Evolutionary conservation across 2,797 vertebrate species (phyloP).

Genomic region (Lepus oiostolus): DNA sequence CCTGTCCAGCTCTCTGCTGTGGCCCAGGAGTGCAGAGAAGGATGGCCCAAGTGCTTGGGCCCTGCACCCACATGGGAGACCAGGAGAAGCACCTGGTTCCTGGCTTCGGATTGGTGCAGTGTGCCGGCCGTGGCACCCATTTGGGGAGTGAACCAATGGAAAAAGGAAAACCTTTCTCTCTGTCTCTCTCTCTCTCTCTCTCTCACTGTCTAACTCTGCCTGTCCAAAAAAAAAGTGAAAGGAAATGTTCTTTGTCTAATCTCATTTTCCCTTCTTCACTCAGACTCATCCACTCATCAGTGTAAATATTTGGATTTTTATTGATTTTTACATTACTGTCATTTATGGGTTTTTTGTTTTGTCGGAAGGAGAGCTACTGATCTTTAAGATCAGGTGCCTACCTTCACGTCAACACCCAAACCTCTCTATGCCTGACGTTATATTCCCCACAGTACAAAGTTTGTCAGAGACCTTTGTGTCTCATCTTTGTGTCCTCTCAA

Average conservation of each 20-base stretch:
- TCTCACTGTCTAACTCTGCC: too few relatives aligned
- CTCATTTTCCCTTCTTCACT: neutral
- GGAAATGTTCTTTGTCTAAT: neutral
- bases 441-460: neutral
- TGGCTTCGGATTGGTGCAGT: too few relatives aligned
- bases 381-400: slow-evolving; percentile 27
- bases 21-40: too few relatives aligned
- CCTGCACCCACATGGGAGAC: too few relatives aligned
- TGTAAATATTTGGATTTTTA: neutral
- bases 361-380: neutral
- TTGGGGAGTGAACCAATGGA: too few relatives aligned
- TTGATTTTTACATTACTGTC: slow-evolving; percentile 11
- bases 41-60: too few relatives aligned
- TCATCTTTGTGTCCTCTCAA: neutral
- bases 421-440: neutral
- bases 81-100: too few relatives aligned
- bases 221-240: too few relatives aligned
- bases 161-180: too few relatives aligned
- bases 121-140: too few relatives aligned
- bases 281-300: neutral
- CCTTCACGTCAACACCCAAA: neutral
- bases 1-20: too few relatives aligned
- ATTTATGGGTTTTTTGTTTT: neutral
- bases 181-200: too few relatives aligned
- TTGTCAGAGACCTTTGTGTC: neutral